Evolutionary conservation across 2,888 invertebrate species (phyloP).

Genomic region (Nymphalis c-album): DNA sequence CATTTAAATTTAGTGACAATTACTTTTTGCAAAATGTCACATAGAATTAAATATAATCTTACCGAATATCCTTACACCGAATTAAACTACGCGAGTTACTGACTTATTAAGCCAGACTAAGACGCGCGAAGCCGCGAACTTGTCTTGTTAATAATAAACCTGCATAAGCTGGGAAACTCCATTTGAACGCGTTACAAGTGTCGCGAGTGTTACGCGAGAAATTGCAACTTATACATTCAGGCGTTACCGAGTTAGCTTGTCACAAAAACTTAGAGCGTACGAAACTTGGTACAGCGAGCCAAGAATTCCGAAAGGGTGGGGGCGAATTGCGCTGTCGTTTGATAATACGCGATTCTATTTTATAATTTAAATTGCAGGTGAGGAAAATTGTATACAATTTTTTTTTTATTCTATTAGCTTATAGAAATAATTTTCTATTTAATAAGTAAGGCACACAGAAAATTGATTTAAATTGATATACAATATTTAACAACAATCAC

Average conservation of each 20-base stretch:
- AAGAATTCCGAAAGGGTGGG: slow-evolving; percentile 37
- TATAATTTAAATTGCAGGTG: background rate
- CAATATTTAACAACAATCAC: no score
- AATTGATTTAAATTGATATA: no score
- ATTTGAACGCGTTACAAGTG: slow-evolving; percentile 47
- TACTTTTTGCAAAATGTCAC: background rate
- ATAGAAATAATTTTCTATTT: no score
- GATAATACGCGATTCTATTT: slow-evolving; percentile 21
- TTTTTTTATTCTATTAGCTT: no score
- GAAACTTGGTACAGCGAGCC: slow-evolving; percentile 42
- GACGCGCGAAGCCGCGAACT: slow-evolving; percentile 38
- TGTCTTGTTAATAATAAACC: slow-evolving; percentile 41
- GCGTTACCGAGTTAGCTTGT: slow-evolving; percentile 59
- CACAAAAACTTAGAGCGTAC: slow-evolving; percentile 64
- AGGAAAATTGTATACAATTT: background rate
- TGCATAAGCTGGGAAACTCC: slow-evolving; percentile 44
- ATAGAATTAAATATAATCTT: background rate
- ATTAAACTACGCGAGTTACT: slow-evolving; percentile 4
- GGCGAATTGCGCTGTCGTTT: slow-evolving; percentile 24
- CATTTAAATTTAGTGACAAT: no score
- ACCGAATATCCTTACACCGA: background rate
- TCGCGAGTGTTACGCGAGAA: slow-evolving; percentile 42
- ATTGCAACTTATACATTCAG: slow-evolving; percentile 44
- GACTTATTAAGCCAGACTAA: slow-evolving; percentile 21
- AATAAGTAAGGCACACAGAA: no score